These are phyloP conservation scores for Tor tambroides DNA, from an alignment of 2,113 vertebrate genomes.

Conservation along the genomic window DNA sequence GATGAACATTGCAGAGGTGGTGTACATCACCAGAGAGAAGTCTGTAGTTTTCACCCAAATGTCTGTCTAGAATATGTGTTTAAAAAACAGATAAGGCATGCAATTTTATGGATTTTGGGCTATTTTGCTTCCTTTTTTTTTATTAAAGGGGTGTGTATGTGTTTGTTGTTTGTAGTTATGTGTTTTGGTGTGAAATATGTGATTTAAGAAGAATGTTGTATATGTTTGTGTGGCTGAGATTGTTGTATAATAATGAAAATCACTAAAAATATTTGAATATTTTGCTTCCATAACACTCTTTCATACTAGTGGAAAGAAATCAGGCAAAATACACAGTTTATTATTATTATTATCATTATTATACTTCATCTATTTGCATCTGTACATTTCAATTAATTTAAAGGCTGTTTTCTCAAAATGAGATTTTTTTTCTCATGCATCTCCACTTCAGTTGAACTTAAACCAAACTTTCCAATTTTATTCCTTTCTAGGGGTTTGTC, in stretches of 20 bases:
- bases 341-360: background rate
- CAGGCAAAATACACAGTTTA: background rate
- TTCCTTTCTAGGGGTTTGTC: background rate
- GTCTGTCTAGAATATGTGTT: too few species aligned
- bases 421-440: background rate
- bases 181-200: too few species aligned
- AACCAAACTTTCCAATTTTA: background rate
- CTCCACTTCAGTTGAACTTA: background rate
- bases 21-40: too few species aligned
- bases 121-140: background rate
- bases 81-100: too few species aligned
- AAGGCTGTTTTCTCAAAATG: background rate
- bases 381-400: background rate
- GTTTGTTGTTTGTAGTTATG: too few species aligned
- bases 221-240: too few species aligned
- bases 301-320: background rate
- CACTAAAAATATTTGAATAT: too few species aligned
- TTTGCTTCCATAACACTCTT: background rate
- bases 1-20: too few species aligned
- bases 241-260: too few species aligned
- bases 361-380: background rate
- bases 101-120: background rate
- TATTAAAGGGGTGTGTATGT: too few species aligned
- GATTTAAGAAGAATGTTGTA: too few species aligned
- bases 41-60: too few species aligned